Base-by-base conservation (phyloP, 2,113 vertebrate species). In the Planiliza haematocheilus region DNA sequence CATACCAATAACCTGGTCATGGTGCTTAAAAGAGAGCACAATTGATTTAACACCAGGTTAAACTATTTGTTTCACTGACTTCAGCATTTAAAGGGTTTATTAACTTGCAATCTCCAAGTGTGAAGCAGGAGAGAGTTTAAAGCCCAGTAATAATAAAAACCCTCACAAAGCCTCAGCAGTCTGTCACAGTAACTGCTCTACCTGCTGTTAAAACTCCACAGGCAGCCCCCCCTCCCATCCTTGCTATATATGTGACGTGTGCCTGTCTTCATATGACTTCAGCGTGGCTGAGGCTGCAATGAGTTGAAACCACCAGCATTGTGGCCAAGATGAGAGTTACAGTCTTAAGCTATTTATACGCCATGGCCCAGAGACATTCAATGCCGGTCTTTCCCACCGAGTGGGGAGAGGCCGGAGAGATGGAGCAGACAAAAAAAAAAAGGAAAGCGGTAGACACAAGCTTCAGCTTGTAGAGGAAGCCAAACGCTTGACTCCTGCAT, bases 291-390 rank as follows among this genome's bases (percentile, higher is more conserved):
- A 75, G 70, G 65, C 78, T 81, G 75, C 86, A 83, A 58, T 12
- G 76, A 80, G 68, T 59, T 86, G 81, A 86, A 91, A 86, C 89
- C 82, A 81, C 87, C 71, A 49, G 73, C 43, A 46, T 57, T 81
- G 85, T 80, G 70, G 83, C 70, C 59, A 75, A 66, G 61, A 87
- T 17, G 81, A 87, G 80, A 84, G 73, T 74, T 67, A 66, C 53
- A 84, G 88, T 89, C 84, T 57, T 45, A 55, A 67, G 76, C 83
- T 90, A 92, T 92, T 90, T 91, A 85, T 91, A 90, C 68, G 55
- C 70, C 52, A 16, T 2, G 18, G 79, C 39, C 60, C 72, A 79
- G 82, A 84, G 88, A 91, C 89, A 89, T 84, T 70, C 24, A 70
- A 89, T 61, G 74, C 81, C 83, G 81, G 89, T 84, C 79, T 88